Evolutionary conservation across 2,888 invertebrate genomes (phyloP), one percentile per base, ranked within the genome.

Genomic region (Corythucha ciliata): DNA sequence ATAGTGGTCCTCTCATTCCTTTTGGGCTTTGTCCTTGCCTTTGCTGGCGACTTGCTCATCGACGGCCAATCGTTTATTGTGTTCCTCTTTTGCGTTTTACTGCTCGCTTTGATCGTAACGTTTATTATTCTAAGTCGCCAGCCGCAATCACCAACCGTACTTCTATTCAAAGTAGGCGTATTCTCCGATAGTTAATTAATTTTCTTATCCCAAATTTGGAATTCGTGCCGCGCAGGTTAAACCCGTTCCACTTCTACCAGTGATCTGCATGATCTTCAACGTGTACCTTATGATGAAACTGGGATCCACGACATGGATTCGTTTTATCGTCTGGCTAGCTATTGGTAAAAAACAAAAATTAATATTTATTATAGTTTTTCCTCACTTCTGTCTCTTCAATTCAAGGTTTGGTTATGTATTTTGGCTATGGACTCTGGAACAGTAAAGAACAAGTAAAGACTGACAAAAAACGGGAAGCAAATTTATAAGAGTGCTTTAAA

Each of bases 221-320:
- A 36, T 10, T 36, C 8, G 8, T 36, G 36, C 36, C 36, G 8
- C 8, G 10, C 62, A 86, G 86, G 86, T 91, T 24, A 92, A 92
- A 0, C 69, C 83, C 44, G 87, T 93, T 10, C 93, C 93, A 0
- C 67, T 85, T 39, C 72, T 93, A 57, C 92, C 93, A 3, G 81
- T 81, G 62, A 65, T 88, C 6, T 90, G 90, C 68, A 80, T 90
- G 34, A 77, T 89, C 57, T 80, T 88, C 63, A 94, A 94, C 70
- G 70, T 90, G 44, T 91, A 90, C 69, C 73, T 94, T 49, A 93
- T 93, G 92, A 76, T 88, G 62, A 86, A 90, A 70, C 72, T 93
- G 55, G 85, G 89, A 65, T 62, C 74, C 45, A 76, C 79, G 63
- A 93, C 93, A 2, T 93, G 93, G 93, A 77, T 90, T 52, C 74